Base-by-base conservation (phyloP, 2,113 vertebrate species). In the Neomonachus schauinslandi region DNA sequence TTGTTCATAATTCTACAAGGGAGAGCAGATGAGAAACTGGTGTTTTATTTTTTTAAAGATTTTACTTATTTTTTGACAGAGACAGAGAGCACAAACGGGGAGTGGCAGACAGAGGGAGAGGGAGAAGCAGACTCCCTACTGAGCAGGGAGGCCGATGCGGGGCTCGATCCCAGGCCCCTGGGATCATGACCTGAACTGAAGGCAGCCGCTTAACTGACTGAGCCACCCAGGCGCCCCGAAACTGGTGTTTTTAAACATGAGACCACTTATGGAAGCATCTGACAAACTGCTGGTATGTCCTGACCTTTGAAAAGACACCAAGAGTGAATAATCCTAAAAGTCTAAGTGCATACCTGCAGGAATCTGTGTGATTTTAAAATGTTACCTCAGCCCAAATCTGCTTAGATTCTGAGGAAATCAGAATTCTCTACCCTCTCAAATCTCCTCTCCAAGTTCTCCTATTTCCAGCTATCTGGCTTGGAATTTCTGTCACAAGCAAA, bases 341-440 rank as follows among this genome's bases (percentile, higher is more conserved):
- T 2, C 33, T 85, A 31, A 87, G 53, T 26, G 24, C 53, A 7
- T 33, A 77, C 53, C 67, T 53, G 39, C 21, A 59, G 80, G 53
- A 92, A 71, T 74, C 39, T 67, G 55, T 42, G 72, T 5, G 24
- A 33, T 71, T 89, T 77, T 28, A 55, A 94, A 85, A 49, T 91
- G 33, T 79, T 84, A 46, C n/a, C 2, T 95, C 16, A 57, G 28
- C 14, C 57, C 74, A 9, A 80, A 36, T 61, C 8, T 76, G 31
- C 22, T 85, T 85, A 95, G 71, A 61, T 81, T 92, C 55, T 88
- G 79, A 91, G 61, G 46, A 83, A 83, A 72, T 91, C 15, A 84
- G 18, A 86, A 57, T 94, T 69, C 28, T 92, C 28, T 67, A 74
- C 1, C 22, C 1, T 88, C 63, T 96, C 63, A 74, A 95, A 85